Evolutionary conservation across 2,113 vertebrate genomes (phyloP).

Genomic region (Mustelus asterias): DNA sequence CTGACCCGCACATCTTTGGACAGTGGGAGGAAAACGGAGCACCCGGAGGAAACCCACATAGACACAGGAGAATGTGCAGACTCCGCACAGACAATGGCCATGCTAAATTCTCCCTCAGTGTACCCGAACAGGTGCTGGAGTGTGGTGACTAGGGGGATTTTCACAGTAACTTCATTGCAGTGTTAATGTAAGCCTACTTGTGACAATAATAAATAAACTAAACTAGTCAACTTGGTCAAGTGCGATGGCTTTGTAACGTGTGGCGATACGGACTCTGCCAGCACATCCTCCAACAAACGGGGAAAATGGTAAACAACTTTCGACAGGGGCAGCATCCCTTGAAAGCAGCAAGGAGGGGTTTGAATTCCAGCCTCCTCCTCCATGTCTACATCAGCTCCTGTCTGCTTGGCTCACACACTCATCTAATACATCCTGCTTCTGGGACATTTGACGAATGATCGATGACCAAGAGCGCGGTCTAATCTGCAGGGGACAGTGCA

Average conservation of each 20-base stretch:
- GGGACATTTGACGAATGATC: too few species aligned
- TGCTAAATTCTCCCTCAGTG: too few species aligned
- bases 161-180: too few species aligned
- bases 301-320: not conserved
- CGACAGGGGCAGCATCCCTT: not conserved
- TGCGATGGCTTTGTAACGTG: not conserved
- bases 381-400: not conserved
- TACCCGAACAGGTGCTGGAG: too few species aligned
- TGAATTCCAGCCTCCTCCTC: not conserved
- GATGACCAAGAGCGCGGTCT: not conserved
- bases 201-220: too few species aligned
- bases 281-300: not conserved
- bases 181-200: too few species aligned
- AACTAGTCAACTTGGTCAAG: not conserved
- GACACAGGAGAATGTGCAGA: too few species aligned
- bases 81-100: too few species aligned
- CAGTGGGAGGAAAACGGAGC: too few species aligned
- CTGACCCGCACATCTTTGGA: too few species aligned
- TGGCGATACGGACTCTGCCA: not conserved
- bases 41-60: too few species aligned
- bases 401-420: not conserved
- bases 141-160: too few species aligned
- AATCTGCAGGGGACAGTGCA: not conserved
- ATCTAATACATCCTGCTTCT: not conserved
- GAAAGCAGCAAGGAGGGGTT: not conserved